phyloP scores from a whole-genome alignment of 2,113 vertebrate species.

The Alligator sinensis region DNA sequence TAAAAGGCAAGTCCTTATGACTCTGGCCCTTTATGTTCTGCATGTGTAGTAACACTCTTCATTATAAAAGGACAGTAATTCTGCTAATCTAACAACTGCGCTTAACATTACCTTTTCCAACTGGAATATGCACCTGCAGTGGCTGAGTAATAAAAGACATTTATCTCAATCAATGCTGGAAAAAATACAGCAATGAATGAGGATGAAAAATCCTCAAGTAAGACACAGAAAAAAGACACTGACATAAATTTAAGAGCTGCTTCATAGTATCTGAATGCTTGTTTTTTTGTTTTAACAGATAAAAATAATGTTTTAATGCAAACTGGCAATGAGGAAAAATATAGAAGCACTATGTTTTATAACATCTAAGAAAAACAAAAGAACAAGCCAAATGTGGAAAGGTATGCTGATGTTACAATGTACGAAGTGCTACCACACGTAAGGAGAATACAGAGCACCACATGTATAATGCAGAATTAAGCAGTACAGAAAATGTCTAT shows the following conservation, averaged over 20 bases:
- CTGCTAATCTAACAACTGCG: neutral
- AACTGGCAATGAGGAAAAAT: constrained; percentile 16
- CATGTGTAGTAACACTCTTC: neutral
- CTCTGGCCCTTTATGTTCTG: neutral
- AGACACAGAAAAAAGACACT: constrained; percentile 31
- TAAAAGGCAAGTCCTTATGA: neutral
- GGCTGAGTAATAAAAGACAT: constrained; percentile 45
- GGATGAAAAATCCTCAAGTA: constrained; percentile 44
- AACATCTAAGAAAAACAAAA: constrained; percentile 37
- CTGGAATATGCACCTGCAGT: constrained; percentile 23
- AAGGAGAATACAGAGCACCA: neutral
- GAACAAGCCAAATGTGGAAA: constrained; percentile 23
- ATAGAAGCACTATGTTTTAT: constrained; percentile 29
- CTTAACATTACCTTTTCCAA: constrained; percentile 13
- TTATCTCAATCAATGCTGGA: constrained; percentile 54
- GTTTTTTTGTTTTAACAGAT: neutral
- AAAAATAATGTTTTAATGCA: constrained; percentile 33
- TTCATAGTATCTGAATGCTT: constrained; percentile 29
- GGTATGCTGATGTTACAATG: constrained; percentile 49
- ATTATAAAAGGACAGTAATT: neutral
- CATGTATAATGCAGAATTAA: neutral
- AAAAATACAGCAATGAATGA: constrained; percentile 46
- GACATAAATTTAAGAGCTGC: constrained; percentile 38
- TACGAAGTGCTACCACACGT: constrained; percentile 18
- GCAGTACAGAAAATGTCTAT: constrained; percentile 13